phyloP scores from a whole-genome alignment of 1,140 invertebrate genomes.

The Scaptomyza montana region DNA sequence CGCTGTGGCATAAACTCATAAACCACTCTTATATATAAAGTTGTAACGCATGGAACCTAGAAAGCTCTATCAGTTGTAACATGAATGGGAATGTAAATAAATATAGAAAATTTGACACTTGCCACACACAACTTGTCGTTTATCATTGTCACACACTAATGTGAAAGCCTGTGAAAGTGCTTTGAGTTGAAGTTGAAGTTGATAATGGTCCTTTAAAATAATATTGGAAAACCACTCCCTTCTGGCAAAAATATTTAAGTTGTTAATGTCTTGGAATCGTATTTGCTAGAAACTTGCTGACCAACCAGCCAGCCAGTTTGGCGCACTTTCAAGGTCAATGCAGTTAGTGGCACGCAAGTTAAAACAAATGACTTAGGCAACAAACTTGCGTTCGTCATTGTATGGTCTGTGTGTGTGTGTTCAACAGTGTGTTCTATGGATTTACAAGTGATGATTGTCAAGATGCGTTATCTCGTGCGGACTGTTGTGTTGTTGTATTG shows the following conservation, averaged over 20 bases:
- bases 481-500: conserved; percentile 27
- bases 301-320: no score
- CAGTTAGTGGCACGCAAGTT: conserved; percentile 13
- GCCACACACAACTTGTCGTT: conserved; percentile 37
- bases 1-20: background rate
- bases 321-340: conserved; percentile 20
- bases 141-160: conserved; percentile 15
- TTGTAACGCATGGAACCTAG: no score
- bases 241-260: no score
- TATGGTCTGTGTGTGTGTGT: background rate
- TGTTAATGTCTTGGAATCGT: no score
- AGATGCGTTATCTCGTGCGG: conserved; percentile 42
- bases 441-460: conserved; percentile 45
- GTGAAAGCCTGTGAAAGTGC: conserved; percentile 20
- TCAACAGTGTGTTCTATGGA: conserved; percentile 17
- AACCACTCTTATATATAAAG: no score
- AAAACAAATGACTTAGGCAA: conserved; percentile 51
- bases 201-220: no score
- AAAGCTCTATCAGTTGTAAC: no score
- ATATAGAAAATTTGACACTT: conserved; percentile 28
- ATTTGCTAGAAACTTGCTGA: no score
- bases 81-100: conserved; percentile 1
- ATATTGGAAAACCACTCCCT: no score
- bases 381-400: conserved; percentile 23
- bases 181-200: background rate